Base-by-base conservation (phyloP, 2,113 vertebrate genomes). In the Larimichthys polyactis region DNA sequence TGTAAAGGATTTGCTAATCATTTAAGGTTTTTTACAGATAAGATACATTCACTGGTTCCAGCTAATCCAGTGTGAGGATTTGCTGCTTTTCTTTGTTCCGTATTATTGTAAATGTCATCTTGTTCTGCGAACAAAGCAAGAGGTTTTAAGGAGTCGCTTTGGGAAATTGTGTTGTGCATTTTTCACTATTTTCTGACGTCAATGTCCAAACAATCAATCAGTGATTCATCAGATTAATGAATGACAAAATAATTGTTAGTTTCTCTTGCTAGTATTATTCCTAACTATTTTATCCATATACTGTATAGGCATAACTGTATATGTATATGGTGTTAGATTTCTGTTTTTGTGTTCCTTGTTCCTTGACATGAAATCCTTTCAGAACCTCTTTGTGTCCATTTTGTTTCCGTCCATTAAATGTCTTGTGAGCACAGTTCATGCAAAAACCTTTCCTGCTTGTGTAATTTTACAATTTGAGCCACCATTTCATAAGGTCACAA, bases 401-500 rank as follows among this genome's bases (percentile, higher is more conserved):
- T 49, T 2, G 46, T 62, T 55, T 57, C 40, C 40, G 40, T 60
- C 48, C 32, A 46, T 15, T 71, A 10, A 72, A 22, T n/a, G 46
- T 11, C 49, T 27, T 0, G 8, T 44, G 22, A 63, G 14, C 29
- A 24, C 7, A 4, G 51, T 58, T 78, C 17, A 63, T 6, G 43
- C 52, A 17, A n/a, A 65, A 40, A 65, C 40, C 36, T 6, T 67
- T 57, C 54, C 46, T 4, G 15, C 69, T 65, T 24, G 24, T 66
- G 48, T 62, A 52, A 48, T 75, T 83, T 72, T 20, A 71, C 48
- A 71, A 36, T 65, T 71, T 17, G 43, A 54, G 40, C 51, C 55
- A 22, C 59, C 9, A 4, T 78, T 87, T 82, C 40, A 65, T 68
- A 75, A 90, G 84, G 85, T 91, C 84, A 80, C 27, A 20, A 55